Evolutionary conservation across 92 coral and sea anemone genomes (phyloP).

Genomic region (Paramuricea clavata): DNA sequence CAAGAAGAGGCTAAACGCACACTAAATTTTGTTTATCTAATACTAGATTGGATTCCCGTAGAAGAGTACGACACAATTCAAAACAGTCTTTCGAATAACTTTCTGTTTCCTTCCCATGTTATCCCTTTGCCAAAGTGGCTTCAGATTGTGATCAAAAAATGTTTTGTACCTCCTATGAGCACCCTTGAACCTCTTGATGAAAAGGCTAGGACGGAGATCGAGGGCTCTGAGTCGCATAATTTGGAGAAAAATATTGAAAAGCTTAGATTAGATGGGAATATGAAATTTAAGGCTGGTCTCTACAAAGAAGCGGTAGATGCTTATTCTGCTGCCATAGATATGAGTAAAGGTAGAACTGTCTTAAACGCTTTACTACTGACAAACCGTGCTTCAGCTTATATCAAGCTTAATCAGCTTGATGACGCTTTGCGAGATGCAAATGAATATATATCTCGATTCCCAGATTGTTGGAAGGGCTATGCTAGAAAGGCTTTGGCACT

Average conservation of each 20-base stretch:
- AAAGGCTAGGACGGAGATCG: not conserved
- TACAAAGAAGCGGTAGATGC: conserved; percentile 34
- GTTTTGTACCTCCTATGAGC: conserved; percentile 15
- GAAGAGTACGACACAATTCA: not conserved
- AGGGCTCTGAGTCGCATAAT: not conserved
- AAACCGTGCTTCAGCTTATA: conserved; percentile 57
- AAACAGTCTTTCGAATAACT: not conserved
- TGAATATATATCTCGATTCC: not conserved
- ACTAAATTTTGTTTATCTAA: not conserved
- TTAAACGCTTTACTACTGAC: conserved; percentile 31
- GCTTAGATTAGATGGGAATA: conserved; percentile 43
- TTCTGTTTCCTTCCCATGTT: conserved; percentile 23
- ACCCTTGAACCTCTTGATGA: not conserved
- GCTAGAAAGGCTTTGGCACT: conserved; percentile 4
- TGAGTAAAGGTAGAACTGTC: not conserved
- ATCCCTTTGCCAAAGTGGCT: conserved; percentile 31
- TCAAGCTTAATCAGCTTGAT: conserved; percentile 18
- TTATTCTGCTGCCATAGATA: conserved; percentile 46
- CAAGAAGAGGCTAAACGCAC: conserved; percentile 49
- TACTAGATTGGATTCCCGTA: not conserved
- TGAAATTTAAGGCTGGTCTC: not conserved
- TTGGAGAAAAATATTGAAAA: not conserved
- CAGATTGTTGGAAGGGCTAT: not conserved
- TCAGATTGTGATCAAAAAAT: conserved; percentile 22
- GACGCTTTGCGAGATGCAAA: conserved; percentile 6